phyloP scores from a whole-genome alignment of 2,888 invertebrate genomes.

The Drosophila pseudotalamancana region DNA sequence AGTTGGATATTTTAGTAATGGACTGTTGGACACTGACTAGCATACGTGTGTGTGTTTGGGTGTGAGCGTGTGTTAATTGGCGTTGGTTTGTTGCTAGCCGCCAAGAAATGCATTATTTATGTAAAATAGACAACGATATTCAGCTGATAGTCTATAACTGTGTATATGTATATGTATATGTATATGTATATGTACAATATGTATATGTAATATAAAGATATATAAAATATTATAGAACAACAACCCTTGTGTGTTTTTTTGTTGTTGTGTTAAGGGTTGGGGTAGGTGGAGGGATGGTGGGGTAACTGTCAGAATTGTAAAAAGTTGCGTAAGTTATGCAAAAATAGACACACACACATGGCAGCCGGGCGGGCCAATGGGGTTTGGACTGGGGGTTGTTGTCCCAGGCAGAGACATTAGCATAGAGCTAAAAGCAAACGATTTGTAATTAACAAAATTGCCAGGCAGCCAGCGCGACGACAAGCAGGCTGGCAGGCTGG shows the following conservation, averaged over 20 bases:
- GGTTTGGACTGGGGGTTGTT: background rate
- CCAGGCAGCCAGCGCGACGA: constrained; percentile 78
- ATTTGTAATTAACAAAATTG: constrained; percentile 85
- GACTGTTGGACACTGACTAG: constrained; percentile 55
- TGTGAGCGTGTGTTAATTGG: constrained; percentile 46
- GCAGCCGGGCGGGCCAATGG: constrained; percentile 1
- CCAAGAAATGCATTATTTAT: constrained; percentile 27
- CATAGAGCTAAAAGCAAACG: constrained; percentile 71
- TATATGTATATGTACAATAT: background rate
- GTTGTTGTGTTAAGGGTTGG: background rate
- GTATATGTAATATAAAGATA: constrained; percentile 3
- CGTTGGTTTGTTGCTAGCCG: constrained; percentile 38
- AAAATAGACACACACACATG: constrained; percentile 55
- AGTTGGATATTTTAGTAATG: constrained; percentile 31
- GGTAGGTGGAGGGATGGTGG: background rate
- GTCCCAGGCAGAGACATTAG: constrained; percentile 62
- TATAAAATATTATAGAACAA: constrained; percentile 50
- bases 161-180: constrained; percentile 3
- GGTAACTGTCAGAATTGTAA: constrained; percentile 59
- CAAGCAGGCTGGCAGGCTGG: background rate
- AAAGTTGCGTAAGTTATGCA: constrained; percentile 68
- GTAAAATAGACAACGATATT: constrained; percentile 42
- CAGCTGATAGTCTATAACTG: constrained; percentile 43
- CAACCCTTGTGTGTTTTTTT: constrained; percentile 50
- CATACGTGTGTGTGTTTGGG: constrained; percentile 22